Conservation (phyloP, 2,113 vertebrate species). For the Globicephala melas region DNA sequence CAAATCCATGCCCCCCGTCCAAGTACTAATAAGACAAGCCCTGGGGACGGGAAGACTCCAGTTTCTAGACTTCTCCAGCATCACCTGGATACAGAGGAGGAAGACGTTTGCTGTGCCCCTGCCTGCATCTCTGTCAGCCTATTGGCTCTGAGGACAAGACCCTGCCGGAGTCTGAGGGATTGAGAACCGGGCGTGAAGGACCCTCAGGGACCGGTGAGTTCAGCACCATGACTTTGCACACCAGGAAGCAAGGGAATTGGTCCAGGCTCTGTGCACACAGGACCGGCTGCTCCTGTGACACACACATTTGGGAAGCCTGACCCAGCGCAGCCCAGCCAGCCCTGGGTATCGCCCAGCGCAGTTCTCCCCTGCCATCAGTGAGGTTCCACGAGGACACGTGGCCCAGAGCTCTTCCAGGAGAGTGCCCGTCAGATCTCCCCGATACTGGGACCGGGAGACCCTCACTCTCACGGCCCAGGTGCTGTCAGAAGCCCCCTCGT, state of each 20-base stretch:
- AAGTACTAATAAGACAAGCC: background rate
- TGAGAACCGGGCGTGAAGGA: background rate
- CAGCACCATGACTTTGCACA: background rate
- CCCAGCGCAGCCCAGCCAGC: accelerated
- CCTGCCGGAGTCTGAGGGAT: background rate
- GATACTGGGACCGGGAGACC: accelerated
- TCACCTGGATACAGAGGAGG: background rate
- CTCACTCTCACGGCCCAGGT: accelerated
- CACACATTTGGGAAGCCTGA: accelerated
- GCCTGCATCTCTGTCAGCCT: background rate
- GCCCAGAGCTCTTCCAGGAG: no score
- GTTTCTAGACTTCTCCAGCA: background rate
- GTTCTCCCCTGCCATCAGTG: no score
- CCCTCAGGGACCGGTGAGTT: background rate
- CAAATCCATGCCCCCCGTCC: background rate
- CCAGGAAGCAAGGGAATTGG: accelerated
- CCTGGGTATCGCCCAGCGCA: accelerated
- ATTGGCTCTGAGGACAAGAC: background rate
- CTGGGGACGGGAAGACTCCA: no score
- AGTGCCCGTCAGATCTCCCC: accelerated
- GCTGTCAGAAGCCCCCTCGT: background rate
- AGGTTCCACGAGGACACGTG: background rate
- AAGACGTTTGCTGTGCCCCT: background rate
- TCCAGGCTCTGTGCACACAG: background rate
- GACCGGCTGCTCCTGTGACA: background rate